These are phyloP conservation scores for Blera fallax DNA, from an alignment of 2,888 invertebrate genomes.

Conservation along the genomic window DNA sequence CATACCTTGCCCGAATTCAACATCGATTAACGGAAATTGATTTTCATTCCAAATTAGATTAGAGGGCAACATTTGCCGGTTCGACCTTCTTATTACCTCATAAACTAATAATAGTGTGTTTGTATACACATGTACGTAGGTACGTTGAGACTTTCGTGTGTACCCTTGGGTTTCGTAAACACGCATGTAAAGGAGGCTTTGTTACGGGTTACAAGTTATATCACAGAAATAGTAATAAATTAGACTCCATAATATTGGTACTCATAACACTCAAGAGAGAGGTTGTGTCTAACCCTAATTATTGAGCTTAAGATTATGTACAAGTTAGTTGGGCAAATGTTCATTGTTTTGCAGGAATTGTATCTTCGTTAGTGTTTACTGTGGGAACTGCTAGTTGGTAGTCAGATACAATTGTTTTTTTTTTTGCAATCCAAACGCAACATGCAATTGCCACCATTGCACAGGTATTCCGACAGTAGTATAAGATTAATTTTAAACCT, in stretches of 20 bases:
- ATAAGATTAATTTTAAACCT: background rate
- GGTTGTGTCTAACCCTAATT: background rate
- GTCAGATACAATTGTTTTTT: background rate
- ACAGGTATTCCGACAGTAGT: background rate
- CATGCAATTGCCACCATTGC: constrained; percentile 6
- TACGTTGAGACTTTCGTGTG: background rate
- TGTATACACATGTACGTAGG: background rate
- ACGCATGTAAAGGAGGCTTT: background rate
- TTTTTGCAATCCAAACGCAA: background rate
- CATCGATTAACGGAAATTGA: constrained; percentile 36
- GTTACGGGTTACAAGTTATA: background rate
- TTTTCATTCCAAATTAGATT: constrained; percentile 32
- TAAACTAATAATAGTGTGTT: constrained; percentile 18
- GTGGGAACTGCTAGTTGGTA: background rate
- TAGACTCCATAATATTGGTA: background rate
- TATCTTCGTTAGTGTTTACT: background rate
- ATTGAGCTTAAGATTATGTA: background rate
- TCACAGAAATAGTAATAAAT: background rate
- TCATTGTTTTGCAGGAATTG: background rate
- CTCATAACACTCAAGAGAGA: background rate
- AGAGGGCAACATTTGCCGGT: background rate
- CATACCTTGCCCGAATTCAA: background rate
- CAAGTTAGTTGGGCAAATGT: background rate
- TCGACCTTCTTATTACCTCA: background rate
- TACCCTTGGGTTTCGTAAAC: background rate